Base-by-base conservation (phyloP, 1,140 invertebrate genomes). In the Drosophila truncata region DNA sequence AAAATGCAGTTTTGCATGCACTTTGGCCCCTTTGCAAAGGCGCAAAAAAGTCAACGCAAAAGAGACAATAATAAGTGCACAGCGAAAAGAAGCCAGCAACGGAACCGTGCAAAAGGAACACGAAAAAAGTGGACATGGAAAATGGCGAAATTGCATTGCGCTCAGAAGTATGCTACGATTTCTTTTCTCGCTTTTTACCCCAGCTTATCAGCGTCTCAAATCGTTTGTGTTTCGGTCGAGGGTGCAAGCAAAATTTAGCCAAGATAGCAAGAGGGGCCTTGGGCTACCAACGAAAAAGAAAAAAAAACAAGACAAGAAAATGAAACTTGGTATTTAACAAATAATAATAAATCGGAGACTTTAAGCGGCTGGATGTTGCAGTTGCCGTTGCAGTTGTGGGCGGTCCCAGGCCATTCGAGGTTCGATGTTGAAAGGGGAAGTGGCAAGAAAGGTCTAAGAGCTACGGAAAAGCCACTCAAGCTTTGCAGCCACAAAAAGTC, bases 1-100 rank as follows among this genome's bases (percentile, higher is more conserved):
- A 78, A 88, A 88, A 88, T 88, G 85, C 85, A 88, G 81, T 90
- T 88, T 88, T 85, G 78, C 81, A 84, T 90, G 85, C 85, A 90
- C 81, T 88, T 90, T 52, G 62, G 72, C 42, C 73, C 44, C 42
- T 35, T 54, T 35, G n/a, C n/a, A n/a, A n/a, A n/a, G 60, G 29
- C 39, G 41, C 35, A 74, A 52, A 69, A 54, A 35, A 55, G 69
- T 70, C 69, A 47, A 60, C 50, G 42, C 42, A 69, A 67, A 71
- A 70, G 59, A 78, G 65, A 78, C 74, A 78, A 78, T 78, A 78
- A 79, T 73, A 79, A 79, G 57, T 54, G 75, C 55, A 78, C 58
- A 41, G 57, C 35, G 50, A 54, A 42, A 55, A 58, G 64, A 61
- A 72, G 61, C 35, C 27, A 25, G 37, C 20, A 23, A 77, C 35